Percentiles rank a stretch among this genome's conserved stretches.
phyloP scores from a whole-genome alignment of 1,140 invertebrate genomes.

The Drosophila nigromelanica region DNA sequence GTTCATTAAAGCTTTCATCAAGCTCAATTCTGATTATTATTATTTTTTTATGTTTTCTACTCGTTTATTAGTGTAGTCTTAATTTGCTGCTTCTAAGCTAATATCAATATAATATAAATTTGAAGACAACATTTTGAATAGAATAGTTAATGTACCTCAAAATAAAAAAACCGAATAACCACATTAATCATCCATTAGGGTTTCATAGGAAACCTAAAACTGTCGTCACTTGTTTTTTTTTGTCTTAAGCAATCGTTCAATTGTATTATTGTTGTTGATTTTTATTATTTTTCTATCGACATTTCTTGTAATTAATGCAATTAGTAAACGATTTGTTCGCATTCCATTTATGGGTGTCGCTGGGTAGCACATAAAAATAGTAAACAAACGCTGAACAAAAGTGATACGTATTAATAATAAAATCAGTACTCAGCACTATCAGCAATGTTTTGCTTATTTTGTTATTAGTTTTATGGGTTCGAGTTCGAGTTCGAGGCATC shows the following conservation, averaged over 20 bases:
- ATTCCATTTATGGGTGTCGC: conserved; percentile 49
- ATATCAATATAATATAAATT: not conserved
- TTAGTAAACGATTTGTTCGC: conserved; percentile 71
- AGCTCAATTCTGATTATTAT: no score
- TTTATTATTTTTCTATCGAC: conserved; percentile 36
- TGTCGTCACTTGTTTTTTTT: conserved; percentile 44
- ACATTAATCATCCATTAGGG: conserved; percentile 59
- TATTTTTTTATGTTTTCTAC: no score
- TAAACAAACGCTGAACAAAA: conserved; percentile 22
- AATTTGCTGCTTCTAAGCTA: no score
- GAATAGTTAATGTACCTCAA: conserved; percentile 1
- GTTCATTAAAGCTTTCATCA: not conserved
- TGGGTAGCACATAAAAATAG: conserved; percentile 25
- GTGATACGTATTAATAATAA: conserved; percentile 18
- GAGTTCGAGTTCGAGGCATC: conserved; percentile 37
- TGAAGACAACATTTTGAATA: not conserved
- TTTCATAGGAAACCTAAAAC: conserved; percentile 29
- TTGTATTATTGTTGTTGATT: conserved; percentile 26
- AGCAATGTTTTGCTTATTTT: conserved; percentile 12
- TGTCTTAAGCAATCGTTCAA: conserved; percentile 32
- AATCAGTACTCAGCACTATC: conserved; percentile 22
- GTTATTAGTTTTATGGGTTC: conserved; percentile 17
- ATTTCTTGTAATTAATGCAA: conserved; percentile 64
- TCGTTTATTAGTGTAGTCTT: no score
- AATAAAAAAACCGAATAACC: conserved; percentile 46